A percentile compares a stretch with the other conserved stretches of the same genome.
phyloP scores from a whole-genome alignment of 1,140 invertebrate species.

The Procambarus virginalis region DNA sequence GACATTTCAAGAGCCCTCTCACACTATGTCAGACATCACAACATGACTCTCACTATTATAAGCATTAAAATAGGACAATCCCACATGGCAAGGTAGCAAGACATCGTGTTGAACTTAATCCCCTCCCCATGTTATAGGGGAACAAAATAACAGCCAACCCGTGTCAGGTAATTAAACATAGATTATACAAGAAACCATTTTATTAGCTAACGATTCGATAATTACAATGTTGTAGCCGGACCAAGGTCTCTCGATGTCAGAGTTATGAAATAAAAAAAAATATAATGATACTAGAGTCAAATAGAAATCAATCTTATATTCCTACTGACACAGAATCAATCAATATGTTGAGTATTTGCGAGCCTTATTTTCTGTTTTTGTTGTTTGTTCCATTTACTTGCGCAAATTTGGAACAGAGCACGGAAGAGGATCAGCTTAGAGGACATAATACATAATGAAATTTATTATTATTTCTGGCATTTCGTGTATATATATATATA shows the following conservation, averaged over 20 bases:
- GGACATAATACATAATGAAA: neutral
- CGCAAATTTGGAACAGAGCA: neutral
- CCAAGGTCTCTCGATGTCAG: constrained; percentile 33
- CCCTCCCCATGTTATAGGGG: too few relatives aligned
- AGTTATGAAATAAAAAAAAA: constrained; percentile 29
- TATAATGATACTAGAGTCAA: neutral
- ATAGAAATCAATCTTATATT: neutral
- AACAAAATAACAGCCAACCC: too few relatives aligned
- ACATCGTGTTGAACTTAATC: too few relatives aligned
- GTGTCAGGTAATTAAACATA: neutral
- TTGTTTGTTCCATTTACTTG: neutral
- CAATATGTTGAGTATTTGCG: neutral
- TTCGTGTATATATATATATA: too few relatives aligned
- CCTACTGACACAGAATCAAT: neutral
- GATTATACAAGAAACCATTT: constrained; percentile 34
- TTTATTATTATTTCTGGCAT: neutral
- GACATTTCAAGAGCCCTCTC: too few relatives aligned
- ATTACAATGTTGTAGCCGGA: constrained; percentile 33
- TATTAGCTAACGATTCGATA: constrained; percentile 36
- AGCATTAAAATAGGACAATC: too few relatives aligned
- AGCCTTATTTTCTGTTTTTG: neutral
- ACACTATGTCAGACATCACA: too few relatives aligned
- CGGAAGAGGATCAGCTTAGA: neutral
- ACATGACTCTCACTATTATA: too few relatives aligned
- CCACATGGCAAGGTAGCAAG: too few relatives aligned